phyloP scores from a whole-genome alignment of 2,888 invertebrate species.

The Epirrhoe tristata region DNA sequence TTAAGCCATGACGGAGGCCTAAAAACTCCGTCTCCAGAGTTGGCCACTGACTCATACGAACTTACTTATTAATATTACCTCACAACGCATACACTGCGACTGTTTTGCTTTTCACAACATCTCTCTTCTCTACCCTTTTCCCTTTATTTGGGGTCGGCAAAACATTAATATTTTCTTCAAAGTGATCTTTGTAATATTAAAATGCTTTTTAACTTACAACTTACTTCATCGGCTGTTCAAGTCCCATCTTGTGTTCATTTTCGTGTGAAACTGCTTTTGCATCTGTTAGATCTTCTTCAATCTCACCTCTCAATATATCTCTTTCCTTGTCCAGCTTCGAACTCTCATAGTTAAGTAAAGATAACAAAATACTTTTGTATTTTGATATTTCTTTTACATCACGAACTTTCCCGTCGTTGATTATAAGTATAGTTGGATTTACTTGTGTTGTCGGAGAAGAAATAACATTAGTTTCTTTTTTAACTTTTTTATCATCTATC shows the following conservation, averaged over 20 bases:
- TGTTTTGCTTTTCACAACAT: no score
- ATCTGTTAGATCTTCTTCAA: neutral
- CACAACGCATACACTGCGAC: no score
- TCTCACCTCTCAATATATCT: neutral
- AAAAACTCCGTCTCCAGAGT: no score
- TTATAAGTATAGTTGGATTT: conserved; percentile 16
- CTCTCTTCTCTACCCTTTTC: no score
- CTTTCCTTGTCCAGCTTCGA: conserved; percentile 10
- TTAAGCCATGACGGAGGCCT: no score
- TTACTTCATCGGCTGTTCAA: neutral
- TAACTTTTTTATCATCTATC: neutral
- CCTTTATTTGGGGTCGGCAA: no score
- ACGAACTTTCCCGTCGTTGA: neutral
- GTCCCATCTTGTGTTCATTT: neutral
- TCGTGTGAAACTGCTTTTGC: neutral
- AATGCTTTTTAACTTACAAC: neutral
- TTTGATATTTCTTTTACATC: conserved; percentile 11
- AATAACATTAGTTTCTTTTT: neutral
- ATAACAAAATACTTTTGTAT: conserved; percentile 10
- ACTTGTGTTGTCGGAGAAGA: neutral
- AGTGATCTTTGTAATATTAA: neutral
- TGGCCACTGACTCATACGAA: no score
- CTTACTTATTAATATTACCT: no score
- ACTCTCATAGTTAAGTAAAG: conserved; percentile 14
- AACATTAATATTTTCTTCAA: no score